These are phyloP conservation scores for Crotalus helleri DNA, from an alignment of 2,113 vertebrate species.

Conservation along the genomic window DNA sequence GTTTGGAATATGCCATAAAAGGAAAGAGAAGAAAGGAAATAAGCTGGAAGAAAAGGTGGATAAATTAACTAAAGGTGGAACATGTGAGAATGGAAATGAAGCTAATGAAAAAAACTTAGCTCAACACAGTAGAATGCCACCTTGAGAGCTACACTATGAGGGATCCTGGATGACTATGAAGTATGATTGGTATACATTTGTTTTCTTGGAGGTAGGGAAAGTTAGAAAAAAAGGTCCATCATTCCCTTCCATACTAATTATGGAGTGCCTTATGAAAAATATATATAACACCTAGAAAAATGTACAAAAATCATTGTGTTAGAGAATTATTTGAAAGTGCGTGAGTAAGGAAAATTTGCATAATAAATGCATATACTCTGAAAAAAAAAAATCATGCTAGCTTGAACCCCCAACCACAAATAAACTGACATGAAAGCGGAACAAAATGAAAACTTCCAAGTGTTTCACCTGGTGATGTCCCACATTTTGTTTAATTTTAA, in stretches of 20 bases:
- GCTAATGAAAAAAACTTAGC: neutral
- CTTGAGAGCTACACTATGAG: neutral
- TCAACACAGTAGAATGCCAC: neutral
- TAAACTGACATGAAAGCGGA: neutral
- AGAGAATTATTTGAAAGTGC: neutral
- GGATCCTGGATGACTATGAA: neutral
- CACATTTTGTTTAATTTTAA: neutral
- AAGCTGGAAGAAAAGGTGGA: too few species aligned
- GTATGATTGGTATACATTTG: neutral
- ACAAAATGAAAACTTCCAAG: neutral
- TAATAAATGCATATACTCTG: neutral
- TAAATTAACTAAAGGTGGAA: too few species aligned
- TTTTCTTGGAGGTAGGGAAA: neutral
- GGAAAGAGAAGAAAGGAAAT: too few species aligned
- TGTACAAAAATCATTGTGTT: neutral
- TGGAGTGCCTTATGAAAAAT: neutral
- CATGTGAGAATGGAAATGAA: neutral
- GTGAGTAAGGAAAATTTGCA: neutral
- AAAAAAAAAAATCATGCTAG: neutral
- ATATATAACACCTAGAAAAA: neutral
- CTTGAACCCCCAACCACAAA: neutral
- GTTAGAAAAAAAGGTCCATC: neutral
- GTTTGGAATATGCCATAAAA: too few species aligned
- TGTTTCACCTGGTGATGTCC: neutral
- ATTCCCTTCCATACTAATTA: neutral